Conservation (phyloP, 2,113 vertebrate genomes). For the Odobenus rosmarus region DNA sequence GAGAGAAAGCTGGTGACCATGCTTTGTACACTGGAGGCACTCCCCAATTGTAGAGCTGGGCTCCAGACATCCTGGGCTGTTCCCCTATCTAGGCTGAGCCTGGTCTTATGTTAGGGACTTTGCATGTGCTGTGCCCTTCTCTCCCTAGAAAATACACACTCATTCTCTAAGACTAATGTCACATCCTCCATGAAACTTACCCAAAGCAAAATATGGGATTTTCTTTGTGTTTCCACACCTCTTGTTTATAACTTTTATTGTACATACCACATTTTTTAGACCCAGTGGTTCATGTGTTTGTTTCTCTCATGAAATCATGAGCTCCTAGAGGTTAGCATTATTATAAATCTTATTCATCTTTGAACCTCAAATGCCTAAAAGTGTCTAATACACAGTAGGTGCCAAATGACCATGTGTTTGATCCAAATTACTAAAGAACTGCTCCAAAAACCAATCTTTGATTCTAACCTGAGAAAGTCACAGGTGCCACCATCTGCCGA, state of each 20-base stretch:
- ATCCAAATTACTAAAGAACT: not conserved
- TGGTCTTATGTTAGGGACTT: not conserved
- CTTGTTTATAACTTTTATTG: not conserved
- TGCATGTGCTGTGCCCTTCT: not conserved
- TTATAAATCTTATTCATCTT: not conserved
- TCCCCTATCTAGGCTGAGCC: not conserved
- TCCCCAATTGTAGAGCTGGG: accelerated
- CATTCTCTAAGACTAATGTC: not conserved
- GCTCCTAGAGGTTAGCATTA: not conserved
- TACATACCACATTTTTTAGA: not conserved
- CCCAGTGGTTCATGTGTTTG: not conserved
- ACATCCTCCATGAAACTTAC: not conserved
- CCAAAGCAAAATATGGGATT: not conserved
- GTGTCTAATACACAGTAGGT: not conserved
- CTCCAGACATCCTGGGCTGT: not conserved
- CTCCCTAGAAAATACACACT: not conserved
- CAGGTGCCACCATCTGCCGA: not conserved
- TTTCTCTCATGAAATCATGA: not conserved
- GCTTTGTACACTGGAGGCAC: not conserved
- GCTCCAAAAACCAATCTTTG: not conserved
- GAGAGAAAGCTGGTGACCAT: not conserved
- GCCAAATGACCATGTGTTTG: not conserved
- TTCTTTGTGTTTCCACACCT: not conserved
- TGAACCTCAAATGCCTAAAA: not conserved
- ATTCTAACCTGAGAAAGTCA: not conserved